Evolutionary conservation across 1,140 invertebrate genomes (phyloP).

Genomic region (Gonioctena quinquepunctata): DNA sequence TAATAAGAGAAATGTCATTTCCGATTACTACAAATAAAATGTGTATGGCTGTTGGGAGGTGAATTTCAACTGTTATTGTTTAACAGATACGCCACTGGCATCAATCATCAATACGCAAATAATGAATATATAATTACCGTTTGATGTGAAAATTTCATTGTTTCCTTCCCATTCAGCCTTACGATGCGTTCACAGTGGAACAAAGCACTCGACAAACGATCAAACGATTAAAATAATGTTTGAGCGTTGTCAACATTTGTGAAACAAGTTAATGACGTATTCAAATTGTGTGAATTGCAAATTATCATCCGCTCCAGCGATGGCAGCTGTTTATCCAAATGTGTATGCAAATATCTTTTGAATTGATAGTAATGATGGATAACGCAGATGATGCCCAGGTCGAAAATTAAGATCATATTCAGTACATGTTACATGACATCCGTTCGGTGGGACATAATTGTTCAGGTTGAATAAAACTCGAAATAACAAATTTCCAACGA

Average conservation of each 20-base stretch:
- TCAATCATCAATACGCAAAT: background rate
- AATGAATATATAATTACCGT: background rate
- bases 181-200: background rate
- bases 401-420: no score
- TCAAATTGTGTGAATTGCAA: background rate
- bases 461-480: no score
- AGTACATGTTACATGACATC: no score
- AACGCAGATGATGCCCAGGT: no score
- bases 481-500: no score
- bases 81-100: no score
- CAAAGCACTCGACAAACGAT: background rate
- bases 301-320: background rate
- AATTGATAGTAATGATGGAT: background rate
- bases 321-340: background rate
- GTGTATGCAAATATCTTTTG: background rate
- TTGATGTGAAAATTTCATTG: background rate
- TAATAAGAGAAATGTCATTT: no score
- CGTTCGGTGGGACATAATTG: no score
- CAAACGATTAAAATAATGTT: background rate
- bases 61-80: no score
- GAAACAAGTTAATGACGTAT: background rate
- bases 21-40: no score
- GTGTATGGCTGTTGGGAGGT: no score
- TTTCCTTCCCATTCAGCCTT: background rate
- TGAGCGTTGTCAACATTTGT: background rate